Conservation (phyloP, 2,888 invertebrate genomes). For the Diplolepis rosae region DNA sequence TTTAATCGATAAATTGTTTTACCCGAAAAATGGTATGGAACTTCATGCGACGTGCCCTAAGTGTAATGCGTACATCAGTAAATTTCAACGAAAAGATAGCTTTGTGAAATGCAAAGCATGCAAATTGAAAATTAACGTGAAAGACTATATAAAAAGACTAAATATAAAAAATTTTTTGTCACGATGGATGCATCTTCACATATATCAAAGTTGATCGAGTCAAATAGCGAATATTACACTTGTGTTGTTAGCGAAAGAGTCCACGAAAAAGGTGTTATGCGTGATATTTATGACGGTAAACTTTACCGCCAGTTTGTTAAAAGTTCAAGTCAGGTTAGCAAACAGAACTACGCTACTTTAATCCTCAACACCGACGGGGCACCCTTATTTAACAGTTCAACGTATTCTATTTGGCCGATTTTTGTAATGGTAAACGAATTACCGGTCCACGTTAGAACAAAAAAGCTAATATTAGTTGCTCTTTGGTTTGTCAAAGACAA, state of each 20-base stretch:
- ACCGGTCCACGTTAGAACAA: conserved; percentile 31
- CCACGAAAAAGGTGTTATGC: conserved; percentile 17
- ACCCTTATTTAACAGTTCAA: conserved; percentile 38
- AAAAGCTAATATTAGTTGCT: conserved; percentile 32
- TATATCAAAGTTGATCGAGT: conserved; percentile 24
- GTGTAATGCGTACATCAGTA: conserved; percentile 28
- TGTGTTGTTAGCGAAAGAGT: conserved; percentile 29
- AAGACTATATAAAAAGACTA: no score
- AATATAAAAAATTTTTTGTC: conserved; percentile 33
- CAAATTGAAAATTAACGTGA: conserved; percentile 8
- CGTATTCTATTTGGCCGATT: conserved; percentile 44
- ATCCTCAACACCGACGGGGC: no score
- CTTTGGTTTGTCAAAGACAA: no score
- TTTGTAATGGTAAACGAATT: conserved; percentile 42
- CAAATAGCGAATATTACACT: conserved; percentile 30
- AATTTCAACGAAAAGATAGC: conserved; percentile 7
- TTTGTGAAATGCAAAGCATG: conserved; percentile 27
- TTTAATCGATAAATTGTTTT: conserved; percentile 34
- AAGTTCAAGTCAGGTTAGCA: background rate
- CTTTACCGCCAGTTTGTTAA: conserved; percentile 33
- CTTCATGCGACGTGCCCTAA: conserved; percentile 34
- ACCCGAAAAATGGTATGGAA: conserved; percentile 18
- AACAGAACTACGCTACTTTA: no score
- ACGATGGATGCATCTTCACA: conserved; percentile 31
- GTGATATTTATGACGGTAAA: conserved; percentile 43